Evolutionary conservation across 2,888 invertebrate species (phyloP).

Genomic region (Cylloceria caligata): DNA sequence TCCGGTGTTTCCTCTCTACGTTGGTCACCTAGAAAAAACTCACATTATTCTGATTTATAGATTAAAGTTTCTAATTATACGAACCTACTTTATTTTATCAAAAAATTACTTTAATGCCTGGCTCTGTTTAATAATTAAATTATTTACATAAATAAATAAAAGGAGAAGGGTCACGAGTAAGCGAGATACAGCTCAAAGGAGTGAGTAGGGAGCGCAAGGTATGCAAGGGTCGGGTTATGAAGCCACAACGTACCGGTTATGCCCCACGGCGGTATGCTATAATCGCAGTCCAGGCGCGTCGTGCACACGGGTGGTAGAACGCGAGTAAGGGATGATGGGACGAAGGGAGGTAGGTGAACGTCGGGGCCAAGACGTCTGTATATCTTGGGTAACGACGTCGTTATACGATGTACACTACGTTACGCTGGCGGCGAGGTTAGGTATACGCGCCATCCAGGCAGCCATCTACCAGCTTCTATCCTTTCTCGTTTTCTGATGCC

Average conservation of each 20-base stretch:
- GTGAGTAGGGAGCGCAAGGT: constrained; percentile 72
- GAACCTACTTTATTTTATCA: neutral
- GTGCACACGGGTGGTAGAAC: constrained; percentile 54
- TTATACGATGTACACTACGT: constrained; percentile 77
- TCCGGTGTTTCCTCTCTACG: no score
- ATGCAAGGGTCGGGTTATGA: constrained; percentile 80
- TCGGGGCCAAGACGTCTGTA: constrained; percentile 80
- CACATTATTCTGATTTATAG: no score
- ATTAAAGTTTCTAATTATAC: no score
- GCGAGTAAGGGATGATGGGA: constrained; percentile 55
- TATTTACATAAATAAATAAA: constrained; percentile 24
- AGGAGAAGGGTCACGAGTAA: constrained; percentile 24
- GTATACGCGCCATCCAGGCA: constrained; percentile 64
- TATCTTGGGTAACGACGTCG: constrained; percentile 83
- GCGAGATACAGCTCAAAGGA: constrained; percentile 31
- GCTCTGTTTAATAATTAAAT: neutral
- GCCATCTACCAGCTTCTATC: constrained; percentile 54
- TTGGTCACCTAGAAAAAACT: no score
- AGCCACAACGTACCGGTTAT: constrained; percentile 79
- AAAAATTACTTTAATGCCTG: neutral
- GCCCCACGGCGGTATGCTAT: constrained; percentile 79
- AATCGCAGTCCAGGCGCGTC: constrained; percentile 74
- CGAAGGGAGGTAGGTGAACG: constrained; percentile 74
- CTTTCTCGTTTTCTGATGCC: constrained; percentile 46
- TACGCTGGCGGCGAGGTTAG: constrained; percentile 64